Evolutionary conservation across 2,797 vertebrate species (phyloP), one percentile per base, ranked within the genome.

Genomic region (Mycteria americana): DNA sequence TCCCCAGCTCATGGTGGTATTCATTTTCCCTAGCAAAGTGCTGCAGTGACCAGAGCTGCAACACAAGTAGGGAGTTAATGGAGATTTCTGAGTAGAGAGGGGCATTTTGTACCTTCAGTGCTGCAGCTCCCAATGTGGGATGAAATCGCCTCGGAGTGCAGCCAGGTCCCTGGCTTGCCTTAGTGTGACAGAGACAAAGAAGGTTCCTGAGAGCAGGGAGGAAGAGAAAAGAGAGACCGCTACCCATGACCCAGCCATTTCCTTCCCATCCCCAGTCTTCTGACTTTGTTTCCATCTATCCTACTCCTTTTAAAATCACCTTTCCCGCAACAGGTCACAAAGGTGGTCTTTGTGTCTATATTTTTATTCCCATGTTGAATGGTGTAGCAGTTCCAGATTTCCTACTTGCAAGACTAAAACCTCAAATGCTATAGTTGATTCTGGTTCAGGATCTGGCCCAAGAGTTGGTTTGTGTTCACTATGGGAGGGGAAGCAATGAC

Each of bases 231-330:
- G 37, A 74, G 19, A 92, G 3, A 60, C 30, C 15, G 3, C 9
- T 56, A 53, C 7, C 43, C 8, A 19, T 27, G 27, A 37, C 6
- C 4, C 28, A 76, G 27, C 0, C 15, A 5, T 5, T 74, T 74
- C 24, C 11, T 59, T 35, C 22, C 51, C 11, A 37, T 39, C 4
- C 9, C 3, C 1, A 28, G 0, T 2, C 18, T 35, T 2, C 37
- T 35, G 17, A 33, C 10, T 46, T 18, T 18, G 1, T 43, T 92
- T 75, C 57, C 3, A 2, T n/a, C 24, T 17, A 2, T 57, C 33
- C 17, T 27, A 8, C 5, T 37, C 5, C 41, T 65, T 92, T 80
- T 14, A 45, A 69, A 85, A 59, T 56, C 31, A n/a, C 2, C 4
- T 85, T 89, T 85, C 28, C 11, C 7, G 13, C 9, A 56, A 45